A percentile compares a stretch with the other conserved stretches of the same genome.
phyloP scores from a whole-genome alignment of 2,888 invertebrate species.

The Orthosia gothica region DNA sequence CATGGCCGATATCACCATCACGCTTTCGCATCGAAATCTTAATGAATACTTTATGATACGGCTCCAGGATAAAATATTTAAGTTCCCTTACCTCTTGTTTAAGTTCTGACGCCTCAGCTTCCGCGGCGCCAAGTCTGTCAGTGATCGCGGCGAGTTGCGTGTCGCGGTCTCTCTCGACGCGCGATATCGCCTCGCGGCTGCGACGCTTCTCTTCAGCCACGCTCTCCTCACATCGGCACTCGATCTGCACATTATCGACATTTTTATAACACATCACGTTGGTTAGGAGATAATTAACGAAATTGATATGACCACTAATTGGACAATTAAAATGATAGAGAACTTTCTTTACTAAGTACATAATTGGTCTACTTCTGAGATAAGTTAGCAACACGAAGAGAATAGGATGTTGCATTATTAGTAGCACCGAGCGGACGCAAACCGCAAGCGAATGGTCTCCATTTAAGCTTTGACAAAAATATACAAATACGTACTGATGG shows the following conservation, averaged over 20 bases:
- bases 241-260: conserved; percentile 90
- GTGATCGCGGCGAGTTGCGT: conserved; percentile 85
- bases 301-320: conserved; percentile 40
- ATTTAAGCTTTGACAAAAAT: no score
- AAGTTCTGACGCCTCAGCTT: conserved; percentile 89
- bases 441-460: no score
- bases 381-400: neutral
- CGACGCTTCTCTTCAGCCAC: conserved; percentile 96
- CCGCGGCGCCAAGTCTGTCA: conserved; percentile 87
- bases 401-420: no score
- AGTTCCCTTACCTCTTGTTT: conserved; percentile 86
- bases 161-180: conserved; percentile 96
- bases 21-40: no score
- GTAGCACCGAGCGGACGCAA: no score
- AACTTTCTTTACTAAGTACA: conserved; percentile 28
- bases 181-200: conserved; percentile 95
- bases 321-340: conserved; percentile 30
- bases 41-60: no score
- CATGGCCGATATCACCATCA: no score
- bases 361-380: conserved; percentile 12
- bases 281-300: conserved; percentile 15
- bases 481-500: no score
- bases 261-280: conserved; percentile 28
- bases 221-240: conserved; percentile 94
- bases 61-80: neutral